Percentiles rank a stretch among this genome's conserved stretches.
Evolutionary conservation across 2,113 vertebrate species (phyloP).

Genomic region (Notechis scutatus): DNA sequence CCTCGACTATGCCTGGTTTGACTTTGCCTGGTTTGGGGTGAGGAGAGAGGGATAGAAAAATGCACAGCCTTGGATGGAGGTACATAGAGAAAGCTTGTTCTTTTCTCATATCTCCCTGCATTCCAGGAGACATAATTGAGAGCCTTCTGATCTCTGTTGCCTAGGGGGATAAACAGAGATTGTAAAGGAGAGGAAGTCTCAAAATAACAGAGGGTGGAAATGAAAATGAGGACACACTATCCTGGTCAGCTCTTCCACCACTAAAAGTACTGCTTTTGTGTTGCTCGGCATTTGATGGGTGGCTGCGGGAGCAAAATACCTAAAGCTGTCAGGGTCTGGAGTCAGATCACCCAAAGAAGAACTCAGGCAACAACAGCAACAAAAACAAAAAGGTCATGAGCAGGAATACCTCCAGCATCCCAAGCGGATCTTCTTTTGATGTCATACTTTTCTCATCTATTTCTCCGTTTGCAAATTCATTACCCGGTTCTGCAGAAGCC

Average conservation of each 20-base stretch:
- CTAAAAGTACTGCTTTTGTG: neutral
- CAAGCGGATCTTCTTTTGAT: neutral
- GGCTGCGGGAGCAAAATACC: neutral
- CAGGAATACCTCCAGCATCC: neutral
- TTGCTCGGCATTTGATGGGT: too few relatives aligned
- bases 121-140: conserved; percentile 8
- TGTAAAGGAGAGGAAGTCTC: neutral
- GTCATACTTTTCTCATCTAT: neutral
- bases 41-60: neutral
- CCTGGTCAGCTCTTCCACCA: neutral
- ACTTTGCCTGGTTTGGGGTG: neutral
- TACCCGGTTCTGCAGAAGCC: neutral
- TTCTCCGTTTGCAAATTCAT: neutral
- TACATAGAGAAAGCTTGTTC: neutral
- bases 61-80: neutral
- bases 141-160: neutral
- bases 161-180: neutral
- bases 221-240: neutral
- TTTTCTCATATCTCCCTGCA: neutral
- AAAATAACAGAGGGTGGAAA: neutral
- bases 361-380: neutral
- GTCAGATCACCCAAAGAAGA: neutral
- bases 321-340: neutral
- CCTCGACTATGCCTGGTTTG: neutral
- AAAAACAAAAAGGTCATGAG: neutral